Evolutionary conservation across 2,888 invertebrate genomes (phyloP), one percentile per base, ranked within the genome.

Genomic region (Ischnura elegans): DNA sequence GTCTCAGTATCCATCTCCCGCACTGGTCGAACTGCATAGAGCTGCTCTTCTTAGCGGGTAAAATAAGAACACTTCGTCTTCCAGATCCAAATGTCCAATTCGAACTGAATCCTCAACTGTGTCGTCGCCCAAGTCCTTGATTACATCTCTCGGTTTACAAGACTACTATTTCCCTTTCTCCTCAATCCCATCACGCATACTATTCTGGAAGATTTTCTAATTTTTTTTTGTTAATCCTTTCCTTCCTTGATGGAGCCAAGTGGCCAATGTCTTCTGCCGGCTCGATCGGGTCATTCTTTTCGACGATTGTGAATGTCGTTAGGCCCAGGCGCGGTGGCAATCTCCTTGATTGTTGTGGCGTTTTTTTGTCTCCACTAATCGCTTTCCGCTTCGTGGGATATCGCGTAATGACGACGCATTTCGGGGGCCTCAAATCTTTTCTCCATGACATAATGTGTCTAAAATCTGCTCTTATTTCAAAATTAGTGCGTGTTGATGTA

Each of bases 221-320:
- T 51, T 51, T 51, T 51, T 51, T 19, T 19, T 51, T 10, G n/a
- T n/a, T n/a, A n/a, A 2, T 8, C 51, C 8, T 8, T 10, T 51
- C 10, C 16, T 25, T 13, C 36, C 13, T 76, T 76, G 66, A 76
- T 76, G 66, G 66, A 76, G 66, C 36, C 76, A 76, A 76, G 13
- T 16, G 8, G 10, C 76, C 76, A 76, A 76, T 76, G 76, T 76
- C 76, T 76, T 36, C 76, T 76, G 76, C 76, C 36, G 76, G 5
- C 76, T 76, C 76, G 76, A 76, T 76, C 36, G 76, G 76, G 36
- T 36, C 76, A 76, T 36, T 76, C 76, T 76, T 76, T 76, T 76
- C 76, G 76, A 76, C 76, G 76, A 36, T 36, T 76, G 76, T 76
- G 76, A 76, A 76, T 76, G 76, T 76, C 76, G 76, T 76, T 76